These are phyloP conservation scores for Nipponacmea schrenckii DNA, from an alignment of 2,888 invertebrate species.

Conservation along the genomic window DNA sequence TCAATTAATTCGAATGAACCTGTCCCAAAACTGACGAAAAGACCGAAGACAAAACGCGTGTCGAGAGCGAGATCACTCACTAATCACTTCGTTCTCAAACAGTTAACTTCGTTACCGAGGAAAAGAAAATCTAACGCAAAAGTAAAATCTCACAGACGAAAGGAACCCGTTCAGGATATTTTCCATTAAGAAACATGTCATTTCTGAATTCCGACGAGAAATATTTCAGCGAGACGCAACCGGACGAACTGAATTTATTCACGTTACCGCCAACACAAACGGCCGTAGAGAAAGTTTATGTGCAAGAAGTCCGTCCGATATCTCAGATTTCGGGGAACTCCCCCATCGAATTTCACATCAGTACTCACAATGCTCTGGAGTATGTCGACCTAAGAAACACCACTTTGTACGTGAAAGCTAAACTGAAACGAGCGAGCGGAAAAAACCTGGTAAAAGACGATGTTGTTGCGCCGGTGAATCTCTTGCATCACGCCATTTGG, in stretches of 20 bases:
- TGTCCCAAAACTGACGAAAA: not conserved
- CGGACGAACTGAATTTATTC: constrained; percentile 24
- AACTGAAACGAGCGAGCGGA: constrained; percentile 24
- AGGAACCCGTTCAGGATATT: no score
- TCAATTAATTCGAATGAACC: constrained; percentile 6
- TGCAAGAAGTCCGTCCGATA: constrained; percentile 28
- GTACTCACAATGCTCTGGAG: constrained; percentile 31
- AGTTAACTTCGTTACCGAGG: constrained; percentile 1
- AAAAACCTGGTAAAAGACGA: constrained; percentile 18
- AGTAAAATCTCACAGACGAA: no score
- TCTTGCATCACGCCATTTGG: constrained; percentile 31
- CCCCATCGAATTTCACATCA: constrained; percentile 33
- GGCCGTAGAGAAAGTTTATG: constrained; percentile 27
- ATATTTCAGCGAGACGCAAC: constrained; percentile 17
- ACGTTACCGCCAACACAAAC: constrained; percentile 30
- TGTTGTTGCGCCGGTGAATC: constrained; percentile 31
- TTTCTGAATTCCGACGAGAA: constrained; percentile 3
- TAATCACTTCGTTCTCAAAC: not conserved
- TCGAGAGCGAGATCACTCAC: not conserved
- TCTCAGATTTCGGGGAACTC: constrained; percentile 25
- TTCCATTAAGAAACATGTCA: no score
- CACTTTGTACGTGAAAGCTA: constrained; percentile 23
- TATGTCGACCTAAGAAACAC: constrained; percentile 24
- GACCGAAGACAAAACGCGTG: not conserved
- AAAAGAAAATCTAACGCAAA: no score